Evolutionary conservation across 2,113 vertebrate genomes (phyloP).

Genomic region (Chaenogobius annularis): DNA sequence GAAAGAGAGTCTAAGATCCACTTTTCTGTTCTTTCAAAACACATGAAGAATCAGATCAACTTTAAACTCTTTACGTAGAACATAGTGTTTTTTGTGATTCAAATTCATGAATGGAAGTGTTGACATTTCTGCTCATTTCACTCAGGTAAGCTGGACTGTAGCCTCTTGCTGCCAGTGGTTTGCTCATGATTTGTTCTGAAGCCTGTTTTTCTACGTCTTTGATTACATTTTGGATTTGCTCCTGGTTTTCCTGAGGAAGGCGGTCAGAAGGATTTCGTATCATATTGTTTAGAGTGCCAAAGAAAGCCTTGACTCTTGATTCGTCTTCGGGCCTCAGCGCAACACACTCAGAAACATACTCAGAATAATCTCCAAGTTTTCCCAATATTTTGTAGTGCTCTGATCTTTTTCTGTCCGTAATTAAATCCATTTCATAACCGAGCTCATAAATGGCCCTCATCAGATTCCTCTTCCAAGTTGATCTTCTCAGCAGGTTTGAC

Average conservation of each 20-base stretch:
- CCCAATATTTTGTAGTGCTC: not conserved
- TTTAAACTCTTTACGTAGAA: slow-evolving; percentile 53
- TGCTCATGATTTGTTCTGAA: not conserved
- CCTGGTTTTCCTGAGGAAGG: not conserved
- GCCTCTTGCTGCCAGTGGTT: slow-evolving; percentile 36
- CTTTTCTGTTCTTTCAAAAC: slow-evolving; percentile 18
- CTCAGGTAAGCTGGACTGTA: slow-evolving; percentile 25
- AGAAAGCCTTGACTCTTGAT: not conserved
- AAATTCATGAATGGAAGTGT: not conserved
- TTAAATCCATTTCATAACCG: not conserved
- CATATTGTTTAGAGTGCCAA: too few relatives aligned
- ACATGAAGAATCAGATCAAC: slow-evolving; percentile 61
- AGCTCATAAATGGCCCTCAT: accelerated
- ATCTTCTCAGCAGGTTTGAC: slow-evolving; percentile 32
- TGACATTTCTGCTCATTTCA: slow-evolving; percentile 56
- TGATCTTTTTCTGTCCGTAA: accelerated
- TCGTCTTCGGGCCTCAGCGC: not conserved
- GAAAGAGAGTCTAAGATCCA: slow-evolving; percentile 60
- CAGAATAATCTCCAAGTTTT: not conserved
- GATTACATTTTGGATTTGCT: not conserved
- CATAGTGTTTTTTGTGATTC: not conserved
- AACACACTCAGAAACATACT: slow-evolving; percentile 18
- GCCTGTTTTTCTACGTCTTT: not conserved
- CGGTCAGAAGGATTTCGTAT: not conserved
- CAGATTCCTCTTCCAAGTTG: slow-evolving; percentile 6